phyloP scores from a whole-genome alignment of 2,797 vertebrate species.

The Notoglanidium macrostoma region DNA sequence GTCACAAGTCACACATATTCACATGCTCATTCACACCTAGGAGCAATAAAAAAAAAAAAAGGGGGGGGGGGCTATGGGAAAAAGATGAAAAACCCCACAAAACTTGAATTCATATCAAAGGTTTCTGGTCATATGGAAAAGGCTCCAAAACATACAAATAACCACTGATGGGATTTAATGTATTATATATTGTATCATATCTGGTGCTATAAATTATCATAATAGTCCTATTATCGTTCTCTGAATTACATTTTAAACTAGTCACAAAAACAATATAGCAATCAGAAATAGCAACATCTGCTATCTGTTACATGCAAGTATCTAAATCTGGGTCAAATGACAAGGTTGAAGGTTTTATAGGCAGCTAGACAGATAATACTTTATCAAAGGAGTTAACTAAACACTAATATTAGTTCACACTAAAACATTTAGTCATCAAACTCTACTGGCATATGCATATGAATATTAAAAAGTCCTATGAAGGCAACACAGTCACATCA shows the following conservation, averaged over 20 bases:
- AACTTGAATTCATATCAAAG: not conserved
- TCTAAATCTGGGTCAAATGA: not conserved
- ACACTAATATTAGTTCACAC: not conserved
- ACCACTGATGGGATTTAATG: not conserved
- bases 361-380: not conserved
- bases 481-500: not conserved
- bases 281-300: not conserved
- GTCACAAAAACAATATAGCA: not conserved
- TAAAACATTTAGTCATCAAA: not conserved
- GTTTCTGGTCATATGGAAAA: not conserved
- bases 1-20: not conserved
- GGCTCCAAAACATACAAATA: not conserved
- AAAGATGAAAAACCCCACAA: not conserved
- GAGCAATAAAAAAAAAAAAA: not conserved
- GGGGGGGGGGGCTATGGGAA: not conserved
- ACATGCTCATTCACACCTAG: not conserved
- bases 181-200: not conserved
- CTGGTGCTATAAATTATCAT: not conserved
- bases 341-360: not conserved
- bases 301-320: not conserved
- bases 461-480: slow-evolving; percentile 2
- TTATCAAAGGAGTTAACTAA: not conserved
- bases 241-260: not conserved
- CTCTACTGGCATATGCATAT: slow-evolving; percentile 1
- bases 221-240: no score